Percentiles rank a stretch among this genome's conserved stretches.
phyloP scores from a whole-genome alignment of 2,797 vertebrate species.

The Epinephelus awoara region DNA sequence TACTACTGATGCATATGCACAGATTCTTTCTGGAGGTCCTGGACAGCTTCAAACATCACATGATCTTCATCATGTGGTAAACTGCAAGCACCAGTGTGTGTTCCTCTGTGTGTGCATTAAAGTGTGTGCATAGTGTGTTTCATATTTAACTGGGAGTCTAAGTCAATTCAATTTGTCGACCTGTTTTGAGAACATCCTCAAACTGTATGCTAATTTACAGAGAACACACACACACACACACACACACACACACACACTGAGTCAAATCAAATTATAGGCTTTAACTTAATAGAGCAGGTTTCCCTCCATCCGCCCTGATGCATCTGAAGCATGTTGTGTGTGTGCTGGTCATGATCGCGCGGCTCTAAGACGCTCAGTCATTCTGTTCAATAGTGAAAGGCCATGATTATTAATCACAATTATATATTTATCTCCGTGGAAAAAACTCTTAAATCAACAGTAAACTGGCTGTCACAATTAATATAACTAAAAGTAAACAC shows the following conservation, averaged over 20 bases:
- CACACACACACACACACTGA: constrained; percentile 8
- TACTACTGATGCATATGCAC: neutral
- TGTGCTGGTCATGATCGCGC: neutral
- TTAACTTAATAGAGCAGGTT: constrained; percentile 74
- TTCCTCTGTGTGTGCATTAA: neutral
- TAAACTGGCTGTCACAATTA: neutral
- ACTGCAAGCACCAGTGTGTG: neutral
- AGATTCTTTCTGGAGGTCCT: constrained; percentile 3
- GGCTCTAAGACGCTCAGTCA: constrained; percentile 14
- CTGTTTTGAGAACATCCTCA: constrained; percentile 25
- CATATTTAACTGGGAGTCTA: constrained; percentile 13
- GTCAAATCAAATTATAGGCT: constrained; percentile 71
- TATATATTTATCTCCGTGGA: neutral
- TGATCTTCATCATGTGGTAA: constrained; percentile 34
- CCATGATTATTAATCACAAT: neutral
- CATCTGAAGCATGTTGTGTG: constrained; percentile 32
- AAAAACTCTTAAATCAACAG: no score
- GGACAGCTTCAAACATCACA: constrained; percentile 34
- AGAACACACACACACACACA: constrained; percentile 1
- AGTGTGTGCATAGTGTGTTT: neutral
- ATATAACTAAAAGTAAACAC: neutral
- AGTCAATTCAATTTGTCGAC: constrained; percentile 24
- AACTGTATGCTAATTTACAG: constrained; percentile 3
- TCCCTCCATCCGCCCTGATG: constrained; percentile 57
- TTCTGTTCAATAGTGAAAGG: constrained; percentile 1